Evolutionary conservation across 2,888 invertebrate species (phyloP).

Genomic region (Cheilosia variabilis): DNA sequence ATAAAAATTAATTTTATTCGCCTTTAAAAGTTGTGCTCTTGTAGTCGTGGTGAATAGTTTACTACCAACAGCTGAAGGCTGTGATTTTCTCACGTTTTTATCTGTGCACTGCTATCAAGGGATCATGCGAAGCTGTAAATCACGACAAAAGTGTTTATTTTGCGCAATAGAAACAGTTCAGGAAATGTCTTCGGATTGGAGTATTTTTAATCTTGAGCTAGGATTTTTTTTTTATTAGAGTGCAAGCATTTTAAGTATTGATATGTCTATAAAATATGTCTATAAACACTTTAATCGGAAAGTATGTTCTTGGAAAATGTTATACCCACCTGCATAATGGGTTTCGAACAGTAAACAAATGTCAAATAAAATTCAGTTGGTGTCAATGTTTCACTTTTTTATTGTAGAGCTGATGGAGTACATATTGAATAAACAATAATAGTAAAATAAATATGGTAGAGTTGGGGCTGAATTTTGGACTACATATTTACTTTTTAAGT

Average conservation of each 20-base stretch:
- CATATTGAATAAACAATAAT: constrained; percentile 41
- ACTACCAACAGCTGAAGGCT: constrained; percentile 40
- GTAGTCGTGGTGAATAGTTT: constrained; percentile 26
- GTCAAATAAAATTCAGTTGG: constrained; percentile 53
- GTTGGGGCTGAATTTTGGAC: background rate
- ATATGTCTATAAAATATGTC: constrained; percentile 17
- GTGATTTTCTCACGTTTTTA: constrained; percentile 47
- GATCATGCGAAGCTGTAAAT: constrained; percentile 51
- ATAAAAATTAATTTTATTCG: constrained; percentile 49
- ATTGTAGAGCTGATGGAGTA: constrained; percentile 19
- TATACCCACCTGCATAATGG: background rate
- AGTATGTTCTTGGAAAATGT: background rate
- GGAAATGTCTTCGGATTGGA: background rate
- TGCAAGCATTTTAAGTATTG: constrained; percentile 33
- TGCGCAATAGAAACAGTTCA: constrained; percentile 13
- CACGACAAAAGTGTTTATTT: constrained; percentile 28
- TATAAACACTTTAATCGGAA: constrained; percentile 6
- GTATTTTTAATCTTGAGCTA: constrained; percentile 2
- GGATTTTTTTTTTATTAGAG: constrained; percentile 20
- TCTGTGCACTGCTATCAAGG: background rate
- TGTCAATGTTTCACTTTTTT: constrained; percentile 49
- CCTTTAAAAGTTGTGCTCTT: constrained; percentile 34
- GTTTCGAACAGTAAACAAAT: constrained; percentile 39
- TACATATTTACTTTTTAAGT: background rate
- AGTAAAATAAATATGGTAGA: background rate